Evolutionary conservation across 2,113 vertebrate genomes (phyloP), one percentile per base, ranked within the genome.

Genomic region (Tichodroma muraria): DNA sequence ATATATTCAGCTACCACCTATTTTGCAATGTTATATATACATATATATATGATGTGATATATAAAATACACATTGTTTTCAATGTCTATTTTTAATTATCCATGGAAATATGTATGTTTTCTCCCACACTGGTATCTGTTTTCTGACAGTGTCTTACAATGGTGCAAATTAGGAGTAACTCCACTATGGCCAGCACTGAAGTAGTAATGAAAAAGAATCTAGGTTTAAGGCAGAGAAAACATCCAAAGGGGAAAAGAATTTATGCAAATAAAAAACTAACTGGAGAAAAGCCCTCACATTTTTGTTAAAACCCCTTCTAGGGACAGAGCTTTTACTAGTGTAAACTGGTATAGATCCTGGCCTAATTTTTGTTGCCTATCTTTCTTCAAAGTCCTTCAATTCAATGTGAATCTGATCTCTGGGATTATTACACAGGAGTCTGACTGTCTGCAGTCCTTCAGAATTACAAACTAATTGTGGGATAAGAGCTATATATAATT

Each of bases 1-100:
- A 81, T 94, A 97, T 97, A 98, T 97, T 97, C 97, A 95, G 98
- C 98, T 98, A 97, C 98, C 98, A 93, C 97, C 97, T 95, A 93
- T 96, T 97, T 97, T 94, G 91, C 92, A 94, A 93, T 88, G 80
- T 85, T 97, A 73, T 96, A 96, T 95, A 95, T 93, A 88, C 65
- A 89, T 8, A 50, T 65, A 50, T 69, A 45, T 78, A 24, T 38
- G 45, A 90, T 38, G 50, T 89, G 45, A 52, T 89, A 40, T 61
- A 82, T 73, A 88, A 90, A 85, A 25, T 23, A 66, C 42, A 76
- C 31, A 80, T 68, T 56, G 75, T 91, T 96, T 93, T 91, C 79
- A 83, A 33, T 77, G 38, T 69, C n/a, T 78, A 40, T 91, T 88
- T 91, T 81, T 90, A 95, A 91, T 95, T 96, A 93, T 81, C 37